Evolutionary conservation across 2,888 invertebrate genomes (phyloP).

Genomic region (Boloria selene): DNA sequence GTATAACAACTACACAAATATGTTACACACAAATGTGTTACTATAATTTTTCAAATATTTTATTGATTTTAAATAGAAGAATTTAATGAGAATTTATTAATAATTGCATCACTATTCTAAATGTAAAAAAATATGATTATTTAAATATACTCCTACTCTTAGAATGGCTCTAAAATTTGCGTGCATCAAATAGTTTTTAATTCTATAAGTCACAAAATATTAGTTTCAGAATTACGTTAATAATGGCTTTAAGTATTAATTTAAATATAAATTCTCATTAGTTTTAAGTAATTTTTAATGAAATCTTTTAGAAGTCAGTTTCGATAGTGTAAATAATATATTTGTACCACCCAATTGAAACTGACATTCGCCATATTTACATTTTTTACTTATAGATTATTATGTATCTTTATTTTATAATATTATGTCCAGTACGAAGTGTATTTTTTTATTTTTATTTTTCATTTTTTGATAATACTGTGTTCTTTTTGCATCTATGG

Average conservation of each 20-base stretch:
- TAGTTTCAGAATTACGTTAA: conserved; percentile 5
- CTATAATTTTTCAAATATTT: conserved; percentile 12
- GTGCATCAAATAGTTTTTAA: background rate
- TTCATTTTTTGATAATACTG: too few species aligned
- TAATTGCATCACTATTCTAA: too few species aligned
- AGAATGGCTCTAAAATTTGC: too few species aligned
- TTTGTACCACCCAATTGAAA: conserved; percentile 64
- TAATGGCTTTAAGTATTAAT: conserved; percentile 25
- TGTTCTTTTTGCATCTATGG: too few species aligned
- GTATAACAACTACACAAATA: background rate
- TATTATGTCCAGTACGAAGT: conserved; percentile 18
- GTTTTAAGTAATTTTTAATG: conserved; percentile 29
- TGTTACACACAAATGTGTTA: too few species aligned
- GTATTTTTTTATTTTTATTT: conserved; percentile 12
- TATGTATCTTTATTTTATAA: conserved; percentile 9
- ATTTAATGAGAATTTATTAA: too few species aligned
- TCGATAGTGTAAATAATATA: conserved; percentile 56
- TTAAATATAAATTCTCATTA: conserved; percentile 33
- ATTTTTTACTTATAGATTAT: conserved; percentile 23
- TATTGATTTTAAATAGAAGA: conserved; percentile 10
- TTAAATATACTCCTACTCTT: too few species aligned
- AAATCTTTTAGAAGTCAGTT: conserved; percentile 51
- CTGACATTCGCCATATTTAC: conserved; percentile 71
- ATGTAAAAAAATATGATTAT: too few species aligned
- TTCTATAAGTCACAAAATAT: conserved; percentile 6